These are phyloP conservation scores for Strigamia maritima DNA, from an alignment of 2,888 invertebrate species.

Conservation along the genomic window DNA sequence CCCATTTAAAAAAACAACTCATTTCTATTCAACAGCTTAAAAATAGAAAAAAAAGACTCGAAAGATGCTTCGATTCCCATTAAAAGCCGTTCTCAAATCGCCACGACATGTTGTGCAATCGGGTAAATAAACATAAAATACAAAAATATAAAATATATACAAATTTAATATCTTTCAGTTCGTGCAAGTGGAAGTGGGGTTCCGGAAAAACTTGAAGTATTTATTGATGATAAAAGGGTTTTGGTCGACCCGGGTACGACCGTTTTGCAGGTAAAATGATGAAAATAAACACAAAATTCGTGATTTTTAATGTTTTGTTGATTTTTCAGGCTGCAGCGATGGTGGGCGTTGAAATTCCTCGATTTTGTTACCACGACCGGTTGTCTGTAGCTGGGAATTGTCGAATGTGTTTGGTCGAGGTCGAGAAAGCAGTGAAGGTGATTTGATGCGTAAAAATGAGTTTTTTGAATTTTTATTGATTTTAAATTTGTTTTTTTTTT, in stretches of 20 bases:
- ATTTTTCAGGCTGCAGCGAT: conserved; percentile 80
- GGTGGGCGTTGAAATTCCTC: conserved; percentile 94
- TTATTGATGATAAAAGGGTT: conserved; percentile 94
- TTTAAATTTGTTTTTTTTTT: neutral
- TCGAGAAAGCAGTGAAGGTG: conserved; percentile 91
- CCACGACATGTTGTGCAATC: neutral
- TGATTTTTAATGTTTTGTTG: neutral
- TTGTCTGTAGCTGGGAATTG: conserved; percentile 98
- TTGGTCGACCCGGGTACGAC: conserved; percentile 94
- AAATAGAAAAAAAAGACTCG: no score
- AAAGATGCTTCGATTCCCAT: conserved; percentile 36
- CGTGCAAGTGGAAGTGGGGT: neutral
- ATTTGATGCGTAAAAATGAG: no score
- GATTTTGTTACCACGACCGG: conserved; percentile 99
- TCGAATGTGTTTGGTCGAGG: conserved; percentile 98
- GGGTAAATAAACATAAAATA: neutral
- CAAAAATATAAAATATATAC: neutral
- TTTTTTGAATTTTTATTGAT: neutral
- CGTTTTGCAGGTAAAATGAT: conserved; percentile 75
- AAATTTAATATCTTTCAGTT: neutral
- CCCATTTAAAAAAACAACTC: neutral
- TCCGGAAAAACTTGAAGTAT: conserved; percentile 83
- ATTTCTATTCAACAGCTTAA: neutral
- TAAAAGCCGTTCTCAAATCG: conserved; percentile 36
- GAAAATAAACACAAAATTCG: conserved; percentile 38